Evolutionary conservation across 2,797 vertebrate genomes (phyloP).

Genomic region (Amazonetta brasiliensis): DNA sequence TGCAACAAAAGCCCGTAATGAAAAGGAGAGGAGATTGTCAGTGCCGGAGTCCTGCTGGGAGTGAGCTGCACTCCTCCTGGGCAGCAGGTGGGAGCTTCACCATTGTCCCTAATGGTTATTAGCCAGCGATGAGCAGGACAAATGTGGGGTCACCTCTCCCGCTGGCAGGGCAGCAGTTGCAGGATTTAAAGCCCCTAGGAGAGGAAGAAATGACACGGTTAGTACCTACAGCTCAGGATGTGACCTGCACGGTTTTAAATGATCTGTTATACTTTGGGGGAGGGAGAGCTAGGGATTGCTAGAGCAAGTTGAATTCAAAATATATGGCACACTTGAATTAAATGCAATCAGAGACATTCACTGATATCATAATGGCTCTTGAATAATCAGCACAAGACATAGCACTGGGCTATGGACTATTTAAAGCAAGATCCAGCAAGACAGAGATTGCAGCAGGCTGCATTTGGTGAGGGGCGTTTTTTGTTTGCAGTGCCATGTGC

Average conservation of each 20-base stretch:
- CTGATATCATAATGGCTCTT: conserved; percentile 70
- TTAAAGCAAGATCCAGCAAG: conserved; percentile 71
- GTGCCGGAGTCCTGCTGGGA: conserved; percentile 70
- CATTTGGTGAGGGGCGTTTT: background rate
- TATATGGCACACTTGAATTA: conserved; percentile 73
- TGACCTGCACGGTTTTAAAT: conserved; percentile 65
- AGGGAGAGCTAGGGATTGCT: conserved; percentile 2
- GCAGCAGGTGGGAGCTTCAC: conserved; percentile 89
- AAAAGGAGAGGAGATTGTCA: conserved; percentile 72
- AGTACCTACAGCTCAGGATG: conserved; percentile 71
- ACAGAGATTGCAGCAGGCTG: conserved; percentile 27
- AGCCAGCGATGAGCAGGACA: conserved; percentile 88
- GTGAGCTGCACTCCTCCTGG: conserved; percentile 76
- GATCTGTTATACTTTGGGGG: conserved; percentile 60
- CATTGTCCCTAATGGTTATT: conserved; percentile 88
- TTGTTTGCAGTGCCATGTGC: conserved; percentile 26
- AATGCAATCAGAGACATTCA: conserved; percentile 73
- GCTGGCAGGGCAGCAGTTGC: conserved; percentile 86
- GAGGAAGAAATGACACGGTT: conserved; percentile 80
- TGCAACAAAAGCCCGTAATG: conserved; percentile 55
- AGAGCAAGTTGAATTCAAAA: conserved; percentile 68
- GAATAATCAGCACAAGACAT: conserved; percentile 64
- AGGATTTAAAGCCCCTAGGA: conserved; percentile 81
- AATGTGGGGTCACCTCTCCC: conserved; percentile 85
- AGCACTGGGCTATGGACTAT: conserved; percentile 72